Evolutionary conservation across 2,888 invertebrate species (phyloP), one percentile per base, ranked within the genome.

Genomic region (Balanococcus diminutus): DNA sequence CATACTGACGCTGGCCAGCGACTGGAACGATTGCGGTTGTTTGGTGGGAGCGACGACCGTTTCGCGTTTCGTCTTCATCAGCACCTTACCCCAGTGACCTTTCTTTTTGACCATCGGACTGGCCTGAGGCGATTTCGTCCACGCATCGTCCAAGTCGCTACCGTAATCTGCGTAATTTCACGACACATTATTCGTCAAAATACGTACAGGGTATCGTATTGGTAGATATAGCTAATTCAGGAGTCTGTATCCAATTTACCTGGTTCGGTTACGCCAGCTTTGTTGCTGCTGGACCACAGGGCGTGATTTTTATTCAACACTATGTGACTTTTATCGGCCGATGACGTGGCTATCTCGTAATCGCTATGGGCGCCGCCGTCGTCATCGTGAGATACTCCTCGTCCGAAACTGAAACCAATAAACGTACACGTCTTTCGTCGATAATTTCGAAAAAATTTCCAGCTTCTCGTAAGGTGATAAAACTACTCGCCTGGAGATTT

Each of bases 1-100:
- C 87, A 87, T 87, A 39, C 87, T 87, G 72, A 87, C 87, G 31
- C 86, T 87, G 31, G 87, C 87, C n/a, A 87, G 36, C 2, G 87
- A 86, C 25, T 86, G 86, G 9, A 87, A 87, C 16, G 85, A 85
- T n/a, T 86, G 75, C 2, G 86, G 86, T 8, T 84, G 72, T 86
- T 87, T 86, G n/a, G 75, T 6, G 5, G 87, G 85, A 61, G 82
- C 81, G 2, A 25, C n/a, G 9, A 39, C 31, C 1, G 84, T 72
- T 39, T 81, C 81, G 25, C 82, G 84, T 83, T 87, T 87, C 51
- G 86, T 83, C 82, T 87, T 87, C 61, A 84, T 85, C 42, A 86
- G 14, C 0, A 86, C 86, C 85, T 87, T 87, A 11, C 87, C 86
- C 87, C 87, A 87, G 81, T 87, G 86, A 0, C 87, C 81, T 79